Evolutionary conservation across 1,140 invertebrate genomes (phyloP).

Genomic region (Teleopsis dalmanni): DNA sequence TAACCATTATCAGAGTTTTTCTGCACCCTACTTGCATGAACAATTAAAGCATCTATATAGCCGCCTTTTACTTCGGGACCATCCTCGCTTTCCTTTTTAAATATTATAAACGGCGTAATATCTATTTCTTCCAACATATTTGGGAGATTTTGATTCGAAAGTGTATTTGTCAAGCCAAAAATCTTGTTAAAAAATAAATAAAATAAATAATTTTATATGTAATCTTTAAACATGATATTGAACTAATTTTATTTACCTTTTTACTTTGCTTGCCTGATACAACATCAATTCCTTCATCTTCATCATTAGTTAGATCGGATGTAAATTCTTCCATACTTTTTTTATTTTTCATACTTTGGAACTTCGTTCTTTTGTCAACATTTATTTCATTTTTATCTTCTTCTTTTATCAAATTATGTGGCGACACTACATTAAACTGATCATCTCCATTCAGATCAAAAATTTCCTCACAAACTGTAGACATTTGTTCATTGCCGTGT

Average conservation of each 20-base stretch:
- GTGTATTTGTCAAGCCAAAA: constrained; percentile 5
- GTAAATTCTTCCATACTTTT: constrained; percentile 3
- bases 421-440: too few species aligned
- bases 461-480: constrained; percentile 33
- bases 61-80: constrained; percentile 85
- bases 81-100: constrained; percentile 74
- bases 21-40: constrained; percentile 81
- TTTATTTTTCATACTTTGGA: too few species aligned
- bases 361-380: too few species aligned
- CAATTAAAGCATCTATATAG: constrained; percentile 81
- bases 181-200: neutral
- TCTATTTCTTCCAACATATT: constrained; percentile 71
- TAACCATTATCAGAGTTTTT: constrained; percentile 41
- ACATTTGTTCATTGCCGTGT: constrained; percentile 19
- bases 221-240: neutral
- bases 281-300: constrained; percentile 31
- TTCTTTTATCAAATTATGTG: too few species aligned
- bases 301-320: too few species aligned
- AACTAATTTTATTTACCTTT: neutral
- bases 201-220: neutral
- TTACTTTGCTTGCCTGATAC: constrained; percentile 39
- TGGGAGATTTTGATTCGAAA: constrained; percentile 17
- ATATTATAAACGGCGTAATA: constrained; percentile 66
- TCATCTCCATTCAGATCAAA: constrained; percentile 18
- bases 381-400: too few species aligned